A percentile compares a stretch with the other conserved stretches of the same genome.
phyloP scores from a whole-genome alignment of 2,113 vertebrate genomes.

The Pterophyllum scalare region DNA sequence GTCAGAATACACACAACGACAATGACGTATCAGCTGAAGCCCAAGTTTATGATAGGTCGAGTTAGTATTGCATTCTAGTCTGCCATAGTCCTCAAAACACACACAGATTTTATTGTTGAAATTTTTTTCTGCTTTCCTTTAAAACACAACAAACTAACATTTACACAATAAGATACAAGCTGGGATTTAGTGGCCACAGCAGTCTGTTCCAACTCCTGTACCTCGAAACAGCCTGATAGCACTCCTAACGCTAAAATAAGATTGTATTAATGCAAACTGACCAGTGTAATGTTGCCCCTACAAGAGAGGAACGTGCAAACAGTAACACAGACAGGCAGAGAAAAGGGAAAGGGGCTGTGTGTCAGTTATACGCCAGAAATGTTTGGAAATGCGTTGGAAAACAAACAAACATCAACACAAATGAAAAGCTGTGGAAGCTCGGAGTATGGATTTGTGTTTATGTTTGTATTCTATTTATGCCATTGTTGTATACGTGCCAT shows the following conservation, averaged over 20 bases:
- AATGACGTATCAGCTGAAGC: neutral
- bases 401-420: neutral
- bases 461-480: neutral
- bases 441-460: neutral
- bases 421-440: neutral
- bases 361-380: neutral
- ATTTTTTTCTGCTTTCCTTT: rapidly evolving
- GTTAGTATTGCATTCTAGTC: neutral
- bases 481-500: neutral
- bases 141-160: neutral
- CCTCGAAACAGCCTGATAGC: neutral
- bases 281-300: neutral
- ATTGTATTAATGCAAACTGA: neutral
- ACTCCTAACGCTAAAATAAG: neutral
- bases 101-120: too few relatives aligned
- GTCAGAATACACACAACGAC: neutral
- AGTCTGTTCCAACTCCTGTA: neutral
- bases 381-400: neutral
- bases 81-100: neutral
- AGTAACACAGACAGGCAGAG: neutral
- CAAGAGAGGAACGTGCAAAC: neutral
- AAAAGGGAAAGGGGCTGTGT: neutral
- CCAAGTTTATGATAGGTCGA: neutral
- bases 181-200: neutral
- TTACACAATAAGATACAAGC: neutral